Evolutionary conservation across 2,888 invertebrate genomes (phyloP).

Genomic region (Eretmocerus hayati): DNA sequence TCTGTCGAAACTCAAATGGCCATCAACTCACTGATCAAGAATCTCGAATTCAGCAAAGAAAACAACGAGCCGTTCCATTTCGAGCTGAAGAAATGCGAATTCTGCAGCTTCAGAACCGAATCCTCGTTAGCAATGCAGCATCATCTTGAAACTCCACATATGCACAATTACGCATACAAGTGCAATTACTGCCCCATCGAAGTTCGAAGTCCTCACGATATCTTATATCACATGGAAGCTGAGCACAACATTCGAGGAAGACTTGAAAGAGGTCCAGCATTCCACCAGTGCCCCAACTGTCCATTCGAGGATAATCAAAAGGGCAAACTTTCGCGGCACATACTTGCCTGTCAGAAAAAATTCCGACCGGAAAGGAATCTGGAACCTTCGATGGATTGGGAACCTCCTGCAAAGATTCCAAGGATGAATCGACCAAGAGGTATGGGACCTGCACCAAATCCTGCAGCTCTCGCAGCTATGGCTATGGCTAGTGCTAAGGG

Average conservation of each 20-base stretch:
- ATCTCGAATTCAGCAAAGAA: slow-evolving; percentile 78
- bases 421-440: slow-evolving; percentile 48
- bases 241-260: slow-evolving; percentile 79
- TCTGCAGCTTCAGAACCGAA: slow-evolving; percentile 85
- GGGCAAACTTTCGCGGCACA: slow-evolving; percentile 81
- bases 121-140: slow-evolving; percentile 75
- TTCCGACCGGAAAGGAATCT: slow-evolving; percentile 82
- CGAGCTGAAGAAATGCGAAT: slow-evolving; percentile 74
- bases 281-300: slow-evolving; percentile 89
- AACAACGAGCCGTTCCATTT: slow-evolving; percentile 74
- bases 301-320: slow-evolving; percentile 91
- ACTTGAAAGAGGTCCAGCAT: slow-evolving; percentile 75
- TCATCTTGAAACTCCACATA: slow-evolving; percentile 85
- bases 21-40: slow-evolving; percentile 74
- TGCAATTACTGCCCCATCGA: slow-evolving; percentile 81
- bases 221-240: slow-evolving; percentile 85
- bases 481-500: slow-evolving; percentile 40
- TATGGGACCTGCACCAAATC: slow-evolving; percentile 34
- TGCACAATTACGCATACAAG: slow-evolving; percentile 77
- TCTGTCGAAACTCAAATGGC: slow-evolving; percentile 67
- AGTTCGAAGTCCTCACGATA: slow-evolving; percentile 79
- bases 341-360: slow-evolving; percentile 80
- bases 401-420: slow-evolving; percentile 89
- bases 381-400: slow-evolving; percentile 83
- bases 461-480: slow-evolving; percentile 41